Base-by-base conservation (phyloP, 2,888 invertebrate species). In the Paralinhomoeus sp. region DNA sequence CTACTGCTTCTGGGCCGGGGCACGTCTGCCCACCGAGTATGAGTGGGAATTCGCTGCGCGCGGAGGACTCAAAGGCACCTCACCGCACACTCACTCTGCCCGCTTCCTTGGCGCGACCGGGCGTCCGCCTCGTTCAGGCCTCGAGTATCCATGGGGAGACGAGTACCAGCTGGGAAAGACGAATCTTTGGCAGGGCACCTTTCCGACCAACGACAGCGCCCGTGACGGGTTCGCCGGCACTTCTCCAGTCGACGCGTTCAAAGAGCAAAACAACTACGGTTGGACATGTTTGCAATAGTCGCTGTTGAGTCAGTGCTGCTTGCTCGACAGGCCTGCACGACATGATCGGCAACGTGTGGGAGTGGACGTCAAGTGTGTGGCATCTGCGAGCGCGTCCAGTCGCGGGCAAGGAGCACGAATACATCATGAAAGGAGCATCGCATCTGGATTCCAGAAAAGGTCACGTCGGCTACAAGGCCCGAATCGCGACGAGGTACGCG, bases 101-200 rank as follows among this genome's bases (percentile, higher is more conserved):
- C n/a, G n/a, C n/a, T n/a, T n/a, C n/a, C n/a, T n/a, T n/a, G n/a
- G n/a, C n/a, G n/a, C n/a, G n/a, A n/a, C n/a, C n/a, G n/a, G n/a
- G n/a, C n/a, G n/a, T n/a, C n/a, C n/a, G n/a, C n/a, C n/a, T n/a
- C n/a, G n/a, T n/a, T n/a, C n/a, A n/a, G n/a, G n/a, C n/a, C n/a
- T n/a, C 50, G 69, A 82, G 15, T 89, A 75, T 65, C 85, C 91
- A 0, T 91, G 91, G 91, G 91, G 91, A 12, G 79, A 87, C 63
- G 79, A 80, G 61, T 66, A 73, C 48, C 71, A 70, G 51, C 66
- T 74, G 57, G 77, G 84, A 59, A 58, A 61, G 50, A 62, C 63
- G 58, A 68, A 68, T 50, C 63, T 68, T 34, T 68, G 67, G 67
- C 67, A 68, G 51, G 67, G 67, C 24, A 51, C 60, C 18, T 68